These are phyloP conservation scores for Penaeus indicus DNA, from an alignment of 1,140 invertebrate species.

Conservation along the genomic window DNA sequence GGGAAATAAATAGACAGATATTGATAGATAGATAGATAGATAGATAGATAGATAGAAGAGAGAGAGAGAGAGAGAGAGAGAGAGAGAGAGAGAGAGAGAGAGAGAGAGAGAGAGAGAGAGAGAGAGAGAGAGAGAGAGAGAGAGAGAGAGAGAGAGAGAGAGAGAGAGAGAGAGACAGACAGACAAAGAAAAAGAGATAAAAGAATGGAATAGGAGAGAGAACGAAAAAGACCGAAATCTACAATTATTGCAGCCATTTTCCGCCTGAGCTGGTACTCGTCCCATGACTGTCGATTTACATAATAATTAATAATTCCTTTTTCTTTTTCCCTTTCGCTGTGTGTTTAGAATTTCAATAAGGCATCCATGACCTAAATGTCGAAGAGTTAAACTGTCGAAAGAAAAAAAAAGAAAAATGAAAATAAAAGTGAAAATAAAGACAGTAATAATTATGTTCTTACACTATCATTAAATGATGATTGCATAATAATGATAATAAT, in stretches of 20 bases:
- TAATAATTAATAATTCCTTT: too few relatives aligned
- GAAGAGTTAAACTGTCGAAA: too few relatives aligned
- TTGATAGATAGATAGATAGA: background rate
- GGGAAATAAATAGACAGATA: background rate
- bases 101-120: background rate
- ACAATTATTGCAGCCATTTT: background rate
- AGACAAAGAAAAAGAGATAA: background rate
- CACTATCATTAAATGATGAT: too few relatives aligned
- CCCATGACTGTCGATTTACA: too few relatives aligned
- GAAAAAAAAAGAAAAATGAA: too few relatives aligned
- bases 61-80: background rate
- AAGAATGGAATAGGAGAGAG: slow-evolving; percentile 1
- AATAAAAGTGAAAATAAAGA: too few relatives aligned
- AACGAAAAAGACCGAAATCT: background rate
- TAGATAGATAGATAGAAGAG: background rate
- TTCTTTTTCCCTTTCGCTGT: too few relatives aligned
- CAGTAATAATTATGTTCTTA: too few relatives aligned
- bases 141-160: background rate
- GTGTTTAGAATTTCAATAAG: too few relatives aligned
- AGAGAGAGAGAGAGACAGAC: background rate
- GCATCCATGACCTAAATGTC: too few relatives aligned
- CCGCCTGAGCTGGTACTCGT: too few relatives aligned
- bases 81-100: background rate
- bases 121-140: background rate
- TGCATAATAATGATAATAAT: too few relatives aligned